phyloP scores from a whole-genome alignment of 1,140 invertebrate species.

The Ladona fulva region DNA sequence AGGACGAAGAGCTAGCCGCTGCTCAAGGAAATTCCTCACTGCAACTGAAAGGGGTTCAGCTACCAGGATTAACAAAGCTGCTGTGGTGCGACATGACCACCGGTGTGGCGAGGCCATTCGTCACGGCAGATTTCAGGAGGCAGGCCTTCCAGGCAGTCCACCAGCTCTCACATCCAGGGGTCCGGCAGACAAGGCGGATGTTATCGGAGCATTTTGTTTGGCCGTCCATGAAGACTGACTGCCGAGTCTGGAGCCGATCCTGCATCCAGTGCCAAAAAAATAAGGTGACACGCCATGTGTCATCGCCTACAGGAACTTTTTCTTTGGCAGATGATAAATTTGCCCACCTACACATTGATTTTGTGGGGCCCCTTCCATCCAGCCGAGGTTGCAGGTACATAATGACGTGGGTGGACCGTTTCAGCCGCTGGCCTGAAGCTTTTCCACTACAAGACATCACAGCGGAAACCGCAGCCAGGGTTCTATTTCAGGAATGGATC shows the following conservation, averaged over 20 bases:
- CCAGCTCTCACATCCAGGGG: slow-evolving; percentile 18
- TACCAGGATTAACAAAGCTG: no score
- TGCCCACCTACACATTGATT: slow-evolving; percentile 30
- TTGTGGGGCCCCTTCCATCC: no score
- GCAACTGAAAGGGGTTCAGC: no score
- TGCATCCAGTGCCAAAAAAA: slow-evolving; percentile 22
- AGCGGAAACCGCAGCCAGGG: slow-evolving; percentile 30
- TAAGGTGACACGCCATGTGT: slow-evolving; percentile 26
- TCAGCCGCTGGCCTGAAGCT: slow-evolving; percentile 36
- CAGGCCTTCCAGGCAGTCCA: slow-evolving; percentile 22
- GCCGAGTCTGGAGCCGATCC: slow-evolving; percentile 16
- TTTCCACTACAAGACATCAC: slow-evolving; percentile 32
- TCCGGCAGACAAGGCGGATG: slow-evolving; percentile 18
- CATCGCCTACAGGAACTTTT: slow-evolving; percentile 14
- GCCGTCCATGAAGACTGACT: slow-evolving; percentile 24
- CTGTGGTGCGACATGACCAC: no score
- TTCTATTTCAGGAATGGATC: no score
- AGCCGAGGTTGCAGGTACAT: slow-evolving; percentile 31
- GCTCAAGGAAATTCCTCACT: no score
- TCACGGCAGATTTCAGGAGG: slow-evolving; percentile 25
- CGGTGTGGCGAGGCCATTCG: no score
- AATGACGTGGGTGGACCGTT: slow-evolving; percentile 38
- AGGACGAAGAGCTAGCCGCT: no score
- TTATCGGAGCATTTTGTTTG: slow-evolving; percentile 23
- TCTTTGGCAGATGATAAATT: slow-evolving; percentile 20